These are phyloP conservation scores for human (Homo sapiens) DNA, from an alignment of 2,113 vertebrate genomes.

Conservation along the genomic window DNA sequence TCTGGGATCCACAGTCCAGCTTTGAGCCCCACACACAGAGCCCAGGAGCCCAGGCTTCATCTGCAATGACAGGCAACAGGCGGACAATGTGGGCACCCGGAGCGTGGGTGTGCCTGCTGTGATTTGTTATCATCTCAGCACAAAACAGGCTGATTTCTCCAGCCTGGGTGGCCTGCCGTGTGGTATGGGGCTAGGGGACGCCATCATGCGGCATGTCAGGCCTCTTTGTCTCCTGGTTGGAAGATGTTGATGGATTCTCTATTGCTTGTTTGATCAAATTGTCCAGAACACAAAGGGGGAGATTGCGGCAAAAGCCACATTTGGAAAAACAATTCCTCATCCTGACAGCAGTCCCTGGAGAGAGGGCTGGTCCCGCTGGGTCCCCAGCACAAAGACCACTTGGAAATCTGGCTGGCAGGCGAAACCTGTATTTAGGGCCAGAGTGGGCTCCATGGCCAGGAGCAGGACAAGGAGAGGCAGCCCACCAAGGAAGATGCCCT, in stretches of 20 bases:
- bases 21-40: neutral
- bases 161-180: neutral
- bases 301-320: neutral
- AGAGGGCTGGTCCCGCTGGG: fast-evolving
- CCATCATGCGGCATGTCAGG: fast-evolving
- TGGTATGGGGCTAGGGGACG: fast-evolving
- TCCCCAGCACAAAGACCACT: fast-evolving
- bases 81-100: neutral
- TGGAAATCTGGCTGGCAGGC: neutral
- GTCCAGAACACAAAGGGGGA: neutral
- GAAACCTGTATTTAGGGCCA: fast-evolving
- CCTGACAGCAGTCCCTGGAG: fast-evolving
- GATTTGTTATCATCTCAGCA: neutral
- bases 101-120: fast-evolving
- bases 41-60: fast-evolving
- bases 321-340: neutral
- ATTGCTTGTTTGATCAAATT: neutral
- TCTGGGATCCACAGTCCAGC: neutral
- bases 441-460: fast-evolving
- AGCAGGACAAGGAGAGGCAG: fast-evolving
- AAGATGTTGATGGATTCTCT: neutral
- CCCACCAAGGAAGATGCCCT: neutral
- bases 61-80: neutral
- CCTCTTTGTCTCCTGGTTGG: neutral
- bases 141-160: neutral